Percentiles rank a stretch among this genome's conserved stretches.
Conservation (phyloP, 2,113 vertebrate genomes). For the Nothoprocta pentlandii region DNA sequence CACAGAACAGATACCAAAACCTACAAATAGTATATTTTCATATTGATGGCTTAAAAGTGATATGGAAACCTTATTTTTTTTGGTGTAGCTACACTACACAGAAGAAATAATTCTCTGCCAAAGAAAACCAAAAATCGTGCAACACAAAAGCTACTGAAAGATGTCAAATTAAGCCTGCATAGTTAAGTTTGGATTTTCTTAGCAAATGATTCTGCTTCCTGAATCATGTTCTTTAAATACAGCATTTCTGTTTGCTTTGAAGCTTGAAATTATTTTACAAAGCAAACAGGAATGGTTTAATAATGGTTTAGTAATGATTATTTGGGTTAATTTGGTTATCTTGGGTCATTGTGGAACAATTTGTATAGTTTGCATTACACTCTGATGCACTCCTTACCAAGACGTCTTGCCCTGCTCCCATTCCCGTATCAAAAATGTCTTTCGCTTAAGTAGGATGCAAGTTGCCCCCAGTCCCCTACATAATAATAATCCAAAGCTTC, state of each 20-base stretch:
- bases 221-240: neutral
- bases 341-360: neutral
- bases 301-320: neutral
- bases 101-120: neutral
- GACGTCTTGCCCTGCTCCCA: neutral
- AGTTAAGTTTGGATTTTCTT: neutral
- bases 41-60: neutral
- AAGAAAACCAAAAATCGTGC: neutral
- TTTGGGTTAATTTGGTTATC: neutral
- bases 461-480: neutral
- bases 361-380: neutral
- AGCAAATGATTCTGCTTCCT: neutral
- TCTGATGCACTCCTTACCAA: neutral
- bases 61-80: neutral
- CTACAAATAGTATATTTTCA: neutral
- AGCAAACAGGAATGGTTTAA: neutral
- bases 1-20: neutral
- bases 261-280: neutral
- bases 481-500: neutral
- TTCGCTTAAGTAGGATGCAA: neutral
- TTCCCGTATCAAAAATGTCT: neutral
- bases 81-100: rapidly evolving
- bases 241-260: neutral
- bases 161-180: neutral
- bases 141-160: neutral